Percentiles rank a stretch among this genome's conserved stretches.
phyloP scores from a whole-genome alignment of 2,888 invertebrate species.

The Lycocerus yunnanus region DNA sequence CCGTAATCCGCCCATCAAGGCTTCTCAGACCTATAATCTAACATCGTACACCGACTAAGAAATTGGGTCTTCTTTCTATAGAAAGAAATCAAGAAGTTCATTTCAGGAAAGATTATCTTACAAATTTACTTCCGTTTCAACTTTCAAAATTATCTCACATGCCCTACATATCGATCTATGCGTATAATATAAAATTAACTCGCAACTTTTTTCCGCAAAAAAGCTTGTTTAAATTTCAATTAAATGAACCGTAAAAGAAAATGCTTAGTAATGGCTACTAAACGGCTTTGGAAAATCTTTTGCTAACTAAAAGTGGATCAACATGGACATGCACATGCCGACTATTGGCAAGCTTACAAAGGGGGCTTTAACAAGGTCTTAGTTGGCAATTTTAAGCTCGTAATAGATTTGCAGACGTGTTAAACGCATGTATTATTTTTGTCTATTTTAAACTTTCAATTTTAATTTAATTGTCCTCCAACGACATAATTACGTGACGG shows the following conservation, averaged over 20 bases:
- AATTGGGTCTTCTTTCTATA: constrained; percentile 24
- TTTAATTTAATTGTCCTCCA: neutral
- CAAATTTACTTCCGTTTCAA: neutral
- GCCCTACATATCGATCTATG: neutral
- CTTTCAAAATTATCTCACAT: neutral
- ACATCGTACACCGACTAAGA: constrained; percentile 36
- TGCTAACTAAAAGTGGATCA: constrained; percentile 51
- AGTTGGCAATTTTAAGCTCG: constrained; percentile 27
- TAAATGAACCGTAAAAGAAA: neutral
- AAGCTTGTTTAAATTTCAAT: constrained; percentile 2
- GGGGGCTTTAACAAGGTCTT: constrained; percentile 32
- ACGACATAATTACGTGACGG: neutral
- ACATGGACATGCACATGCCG: constrained; percentile 43
- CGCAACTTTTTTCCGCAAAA: neutral
- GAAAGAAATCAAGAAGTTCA: constrained; percentile 11
- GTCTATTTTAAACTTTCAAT: constrained; percentile 2
- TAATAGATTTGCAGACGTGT: constrained; percentile 30
- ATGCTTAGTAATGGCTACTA: neutral
- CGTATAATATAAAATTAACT: neutral
- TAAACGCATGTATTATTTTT: constrained; percentile 12
- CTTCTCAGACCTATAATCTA: constrained; percentile 48
- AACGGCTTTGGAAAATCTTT: constrained; percentile 40
- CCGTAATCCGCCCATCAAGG: constrained; percentile 40
- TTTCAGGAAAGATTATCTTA: neutral
- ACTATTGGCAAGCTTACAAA: constrained; percentile 20